A percentile compares a stretch with the other conserved stretches of the same genome.
Evolutionary conservation across 2,888 invertebrate genomes (phyloP).

Genomic region (Clanis bilineata): DNA sequence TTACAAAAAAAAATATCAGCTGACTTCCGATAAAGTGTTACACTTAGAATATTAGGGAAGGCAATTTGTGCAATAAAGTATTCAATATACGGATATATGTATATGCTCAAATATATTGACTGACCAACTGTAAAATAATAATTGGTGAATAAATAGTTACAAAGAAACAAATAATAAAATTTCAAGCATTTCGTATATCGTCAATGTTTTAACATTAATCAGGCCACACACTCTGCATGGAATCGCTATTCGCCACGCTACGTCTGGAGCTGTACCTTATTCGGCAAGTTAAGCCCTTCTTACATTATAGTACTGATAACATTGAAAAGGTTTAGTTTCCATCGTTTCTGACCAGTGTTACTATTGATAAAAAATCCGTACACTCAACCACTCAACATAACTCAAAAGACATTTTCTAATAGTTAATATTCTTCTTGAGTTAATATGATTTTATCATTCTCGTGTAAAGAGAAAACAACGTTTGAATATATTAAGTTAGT

Average conservation of each 20-base stretch:
- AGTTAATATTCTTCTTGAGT: too few relatives aligned
- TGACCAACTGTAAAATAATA: slow-evolving; percentile 76
- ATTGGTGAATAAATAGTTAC: slow-evolving; percentile 43
- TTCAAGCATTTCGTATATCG: slow-evolving; percentile 3
- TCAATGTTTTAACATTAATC: neutral
- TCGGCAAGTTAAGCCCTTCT: neutral
- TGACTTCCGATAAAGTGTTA: slow-evolving; percentile 51
- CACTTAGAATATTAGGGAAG: slow-evolving; percentile 61
- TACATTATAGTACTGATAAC: neutral
- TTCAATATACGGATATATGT: slow-evolving; percentile 53
- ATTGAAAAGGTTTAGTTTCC: too few relatives aligned
- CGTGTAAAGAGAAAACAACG: too few relatives aligned
- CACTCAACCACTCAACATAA: too few relatives aligned
- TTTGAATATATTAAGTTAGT: too few relatives aligned
- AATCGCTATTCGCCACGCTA: too few relatives aligned
- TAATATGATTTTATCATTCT: too few relatives aligned
- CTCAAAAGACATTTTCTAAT: too few relatives aligned
- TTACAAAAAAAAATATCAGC: slow-evolving; percentile 30
- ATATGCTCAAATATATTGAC: slow-evolving; percentile 80
- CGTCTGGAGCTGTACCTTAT: neutral
- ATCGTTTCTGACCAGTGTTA: too few relatives aligned
- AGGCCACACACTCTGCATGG: neutral
- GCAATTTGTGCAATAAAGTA: slow-evolving; percentile 74
- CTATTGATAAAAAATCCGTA: too few relatives aligned
- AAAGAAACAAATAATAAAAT: slow-evolving; percentile 7